Evolutionary conservation across 2,113 vertebrate species (phyloP), one percentile per base, ranked within the genome.

Genomic region (Oreochromis niloticus): DNA sequence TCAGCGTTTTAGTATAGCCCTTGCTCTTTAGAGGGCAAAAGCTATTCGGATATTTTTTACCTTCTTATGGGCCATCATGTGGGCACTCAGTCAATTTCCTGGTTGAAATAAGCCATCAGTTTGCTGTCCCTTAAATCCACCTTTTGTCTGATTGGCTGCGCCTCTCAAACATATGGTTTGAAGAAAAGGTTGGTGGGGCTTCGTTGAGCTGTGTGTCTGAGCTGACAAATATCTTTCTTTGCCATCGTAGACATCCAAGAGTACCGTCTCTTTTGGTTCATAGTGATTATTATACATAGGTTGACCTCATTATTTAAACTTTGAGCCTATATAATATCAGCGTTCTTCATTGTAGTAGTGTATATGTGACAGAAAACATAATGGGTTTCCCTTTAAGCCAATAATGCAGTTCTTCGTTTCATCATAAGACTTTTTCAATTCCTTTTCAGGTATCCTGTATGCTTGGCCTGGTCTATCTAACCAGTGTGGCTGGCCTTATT

Each of bases 381-480:
- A 73, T 46, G 5, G 5, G 5, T 73, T 22, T 27, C 8, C 22
- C 11, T 68, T 68, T 36, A 66, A 66, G n/a, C n/a, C 7, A 71
- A 22, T 13, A 43, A 43, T 75, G 9, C 22, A 19, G 24, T 81
- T 71, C 36, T 41, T 3, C 13, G 1, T 84, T 56, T 68, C 9
- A 36, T 46, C 0, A 22, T 56, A 9, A 36, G 4, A 46, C 34
- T 46, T 43, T 17, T n/a, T 22, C 3, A 2, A 27, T 89, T 12
- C 54, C 1, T 68, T 61, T 48, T 7, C 93, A 99, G 99, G 95
- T 99, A 30, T 97, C 98, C 75, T 99, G 98, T 87, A 96, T 99
- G 91, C 94, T 99, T 68, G 96, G 98, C 0, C 92, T 99, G 86
- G 95, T 99, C 16, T 99, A 99, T 81, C 95, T 99, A 87, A 98